Evolutionary conservation across 2,888 invertebrate species (phyloP), one percentile per base, ranked within the genome.

Genomic region (Nomada ferruginata): DNA sequence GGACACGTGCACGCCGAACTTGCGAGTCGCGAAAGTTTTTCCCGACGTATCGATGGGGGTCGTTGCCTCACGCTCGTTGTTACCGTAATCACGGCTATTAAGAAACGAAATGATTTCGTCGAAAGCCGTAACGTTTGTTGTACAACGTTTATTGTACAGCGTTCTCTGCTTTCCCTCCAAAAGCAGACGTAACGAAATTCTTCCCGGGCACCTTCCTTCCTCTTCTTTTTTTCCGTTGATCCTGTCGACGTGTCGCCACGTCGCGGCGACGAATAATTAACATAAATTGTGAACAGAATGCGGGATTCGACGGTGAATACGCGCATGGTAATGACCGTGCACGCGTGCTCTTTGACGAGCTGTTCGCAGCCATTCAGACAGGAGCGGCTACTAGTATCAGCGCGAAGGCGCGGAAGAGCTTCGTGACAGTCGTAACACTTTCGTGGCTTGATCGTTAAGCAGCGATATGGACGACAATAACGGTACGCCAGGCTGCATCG

Each of bases 371-470:
- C 52, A 47, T 23, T 66, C 50, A 26, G 26, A 61, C 36, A 26
- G 66, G 36, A 52, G 42, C 13, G 26, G 57, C 71, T 50, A 50
- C 50, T 47, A 23, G 59, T 59, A 20, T 74, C 23, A 53, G 42
- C 52, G 76, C 18, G 52, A 53, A 81, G 60, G 75, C n/a, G 71
- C 53, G 75, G 55, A 73, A 59, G 82, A 70, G 50, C 61, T 68
- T 68, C 68, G 65, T 82, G 84, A 86, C 84, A 84, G 88, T 79
- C 83, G 88, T 88, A 86, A 88, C 89, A 88, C 88, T 89, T 88
- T 89, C 85, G 74, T 74, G 87, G 69, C 42, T 55, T 76, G 89
- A 89, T 89, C 80, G 84, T 83, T 73, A 76, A 88, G 70, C 76
- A 55, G 68, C 75, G 88, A 88, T 88, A 88, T 84, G 84, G 84